These are phyloP conservation scores for Drosophila mercatorum DNA, from an alignment of 2,888 invertebrate genomes.

Conservation along the genomic window DNA sequence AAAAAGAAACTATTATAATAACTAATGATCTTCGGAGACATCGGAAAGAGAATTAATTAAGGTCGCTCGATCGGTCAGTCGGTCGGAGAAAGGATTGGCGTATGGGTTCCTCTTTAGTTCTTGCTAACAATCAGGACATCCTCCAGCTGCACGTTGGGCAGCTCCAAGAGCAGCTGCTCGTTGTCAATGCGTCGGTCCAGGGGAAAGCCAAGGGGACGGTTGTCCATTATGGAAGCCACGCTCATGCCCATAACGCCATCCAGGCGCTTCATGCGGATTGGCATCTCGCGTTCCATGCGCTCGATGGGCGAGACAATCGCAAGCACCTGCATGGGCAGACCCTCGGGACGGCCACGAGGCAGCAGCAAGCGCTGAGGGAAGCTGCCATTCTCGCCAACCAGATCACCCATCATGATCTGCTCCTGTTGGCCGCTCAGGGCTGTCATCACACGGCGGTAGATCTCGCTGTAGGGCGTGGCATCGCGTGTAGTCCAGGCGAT, in stretches of 20 bases:
- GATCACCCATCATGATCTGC: conserved; percentile 67
- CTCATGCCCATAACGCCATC: conserved; percentile 61
- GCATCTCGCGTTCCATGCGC: conserved; percentile 25
- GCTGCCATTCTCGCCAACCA: conserved; percentile 84
- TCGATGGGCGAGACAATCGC: conserved; percentile 86
- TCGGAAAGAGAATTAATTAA: not conserved
- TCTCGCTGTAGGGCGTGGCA: conserved; percentile 84
- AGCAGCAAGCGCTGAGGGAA: conserved; percentile 88
- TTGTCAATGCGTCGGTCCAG: conserved; percentile 70
- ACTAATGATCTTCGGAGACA: conserved; percentile 22
- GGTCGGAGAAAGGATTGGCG: not conserved
- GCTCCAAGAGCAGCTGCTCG: conserved; percentile 50
- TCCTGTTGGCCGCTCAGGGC: conserved; percentile 83
- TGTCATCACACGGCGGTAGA: conserved; percentile 85
- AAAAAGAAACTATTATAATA: conserved; percentile 5
- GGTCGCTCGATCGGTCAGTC: conserved; percentile 10
- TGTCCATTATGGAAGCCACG: conserved; percentile 55
- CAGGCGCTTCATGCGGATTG: conserved; percentile 16
- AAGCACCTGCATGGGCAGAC: conserved; percentile 87
- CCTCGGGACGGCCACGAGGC: conserved; percentile 87
- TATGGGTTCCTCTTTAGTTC: conserved; percentile 35
- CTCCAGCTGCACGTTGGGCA: conserved; percentile 70
- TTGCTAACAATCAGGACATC: conserved; percentile 77
- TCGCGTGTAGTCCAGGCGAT: conserved; percentile 86
- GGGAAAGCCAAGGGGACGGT: conserved; percentile 73